Evolutionary conservation across 2,888 invertebrate genomes (phyloP).

Genomic region (Acutogordius australiensis): DNA sequence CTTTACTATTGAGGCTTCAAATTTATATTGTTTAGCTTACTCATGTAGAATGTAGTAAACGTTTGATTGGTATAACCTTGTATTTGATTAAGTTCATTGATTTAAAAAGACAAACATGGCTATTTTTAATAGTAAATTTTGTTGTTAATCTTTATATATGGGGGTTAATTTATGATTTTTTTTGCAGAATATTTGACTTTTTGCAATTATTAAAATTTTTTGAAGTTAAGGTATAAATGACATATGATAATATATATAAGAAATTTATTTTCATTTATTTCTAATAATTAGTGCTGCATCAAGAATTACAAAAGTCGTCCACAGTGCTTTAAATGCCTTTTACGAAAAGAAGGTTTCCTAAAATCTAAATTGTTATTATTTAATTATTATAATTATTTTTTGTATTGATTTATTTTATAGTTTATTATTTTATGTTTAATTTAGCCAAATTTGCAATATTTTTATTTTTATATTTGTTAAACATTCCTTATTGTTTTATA

Average conservation of each 20-base stretch:
- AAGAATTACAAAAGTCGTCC: not conserved
- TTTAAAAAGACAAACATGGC: no score
- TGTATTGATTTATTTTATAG: no score
- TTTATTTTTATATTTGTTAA: not conserved
- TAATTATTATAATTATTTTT: not conserved
- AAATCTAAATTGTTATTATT: not conserved
- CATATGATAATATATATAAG: not conserved
- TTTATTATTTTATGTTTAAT: no score
- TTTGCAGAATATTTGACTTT: not conserved
- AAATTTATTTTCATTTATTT: not conserved
- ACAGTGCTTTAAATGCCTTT: not conserved
- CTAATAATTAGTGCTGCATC: not conserved
- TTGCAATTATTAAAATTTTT: not conserved
- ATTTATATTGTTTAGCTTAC: not conserved
- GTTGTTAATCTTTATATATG: no score
- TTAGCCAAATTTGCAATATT: not conserved
- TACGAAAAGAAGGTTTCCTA: not conserved
- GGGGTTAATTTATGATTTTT: no score
- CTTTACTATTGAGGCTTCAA: not conserved
- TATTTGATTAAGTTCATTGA: no score
- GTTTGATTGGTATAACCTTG: not conserved
- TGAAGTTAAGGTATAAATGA: no score
- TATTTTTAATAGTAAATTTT: no score
- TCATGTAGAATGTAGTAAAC: not conserved
- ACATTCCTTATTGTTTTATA: not conserved